Conservation (phyloP, 2,113 vertebrate species). For the Microcebus tavaratra region DNA sequence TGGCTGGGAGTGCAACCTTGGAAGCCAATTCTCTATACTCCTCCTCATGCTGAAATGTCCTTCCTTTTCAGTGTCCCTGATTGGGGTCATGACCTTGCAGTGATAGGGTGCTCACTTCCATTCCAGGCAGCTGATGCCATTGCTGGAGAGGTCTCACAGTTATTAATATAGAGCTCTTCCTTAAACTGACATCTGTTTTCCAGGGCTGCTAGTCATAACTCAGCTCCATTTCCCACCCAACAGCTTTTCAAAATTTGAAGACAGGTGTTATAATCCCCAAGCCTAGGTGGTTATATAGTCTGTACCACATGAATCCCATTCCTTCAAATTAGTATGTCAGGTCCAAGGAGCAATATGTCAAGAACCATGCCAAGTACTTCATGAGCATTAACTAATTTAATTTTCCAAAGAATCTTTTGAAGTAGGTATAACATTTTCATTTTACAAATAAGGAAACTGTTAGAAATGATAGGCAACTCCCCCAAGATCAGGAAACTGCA, state of each 20-base stretch:
- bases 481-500: conserved; percentile 15
- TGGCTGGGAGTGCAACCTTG: background rate
- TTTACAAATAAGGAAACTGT: conserved; percentile 27
- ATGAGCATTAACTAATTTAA: conserved; percentile 10
- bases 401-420: conserved; percentile 15
- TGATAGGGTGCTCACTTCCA: background rate
- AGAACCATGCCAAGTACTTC: conserved; percentile 22
- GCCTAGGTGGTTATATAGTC: background rate
- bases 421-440: background rate
- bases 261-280: background rate
- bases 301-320: background rate
- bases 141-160: background rate
- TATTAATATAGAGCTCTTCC: conserved; percentile 31
- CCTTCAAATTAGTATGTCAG: conserved; percentile 20
- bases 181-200: conserved; percentile 7
- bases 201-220: conserved; percentile 33
- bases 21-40: background rate
- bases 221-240: background rate
- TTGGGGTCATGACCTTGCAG: background rate
- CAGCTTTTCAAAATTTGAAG: conserved; percentile 33
- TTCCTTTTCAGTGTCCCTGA: background rate
- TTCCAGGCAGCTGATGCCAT: background rate
- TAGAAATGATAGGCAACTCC: background rate
- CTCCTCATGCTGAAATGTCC: background rate
- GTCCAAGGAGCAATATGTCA: background rate